Conservation (phyloP, 2,888 invertebrate species). For the Balanococcus diminutus region DNA sequence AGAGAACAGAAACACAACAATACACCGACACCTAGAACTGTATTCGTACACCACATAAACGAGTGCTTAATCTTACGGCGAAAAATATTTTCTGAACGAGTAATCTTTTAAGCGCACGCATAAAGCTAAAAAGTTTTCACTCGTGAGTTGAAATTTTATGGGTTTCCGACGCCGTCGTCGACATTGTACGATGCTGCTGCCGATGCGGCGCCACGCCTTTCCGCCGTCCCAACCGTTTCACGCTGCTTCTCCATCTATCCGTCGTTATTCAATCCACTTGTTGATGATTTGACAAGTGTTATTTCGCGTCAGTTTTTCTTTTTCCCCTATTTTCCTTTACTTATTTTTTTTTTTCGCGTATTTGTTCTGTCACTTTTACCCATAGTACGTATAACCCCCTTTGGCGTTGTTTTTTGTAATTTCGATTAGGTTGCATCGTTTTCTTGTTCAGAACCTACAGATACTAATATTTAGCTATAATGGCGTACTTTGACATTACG, state of each 20-base stretch:
- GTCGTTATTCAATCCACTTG: constrained; percentile 13
- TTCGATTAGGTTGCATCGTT: too few species aligned
- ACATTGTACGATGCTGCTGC: not conserved
- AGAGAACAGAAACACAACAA: too few species aligned
- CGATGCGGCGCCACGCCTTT: not conserved
- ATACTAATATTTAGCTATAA: too few species aligned
- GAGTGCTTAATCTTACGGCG: not conserved
- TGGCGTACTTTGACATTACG: too few species aligned
- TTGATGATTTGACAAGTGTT: constrained; percentile 13
- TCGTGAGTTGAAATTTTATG: constrained; percentile 22
- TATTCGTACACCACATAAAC: not conserved
- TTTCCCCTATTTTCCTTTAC: not conserved
- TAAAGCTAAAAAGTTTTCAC: not conserved
- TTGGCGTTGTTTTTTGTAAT: too few species aligned
- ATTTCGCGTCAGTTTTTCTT: not conserved
- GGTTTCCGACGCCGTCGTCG: not conserved
- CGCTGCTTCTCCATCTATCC: not conserved
- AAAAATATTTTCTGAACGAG: constrained; percentile 12
- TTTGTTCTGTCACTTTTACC: too few species aligned
- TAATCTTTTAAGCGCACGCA: constrained; percentile 17
- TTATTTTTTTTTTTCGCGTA: not conserved
- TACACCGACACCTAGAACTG: too few species aligned
- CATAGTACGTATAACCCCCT: too few species aligned
- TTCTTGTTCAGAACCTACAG: too few species aligned
- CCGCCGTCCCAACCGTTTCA: not conserved